Base-by-base conservation (phyloP, 2,113 vertebrate species). In the Mixornis gularis region DNA sequence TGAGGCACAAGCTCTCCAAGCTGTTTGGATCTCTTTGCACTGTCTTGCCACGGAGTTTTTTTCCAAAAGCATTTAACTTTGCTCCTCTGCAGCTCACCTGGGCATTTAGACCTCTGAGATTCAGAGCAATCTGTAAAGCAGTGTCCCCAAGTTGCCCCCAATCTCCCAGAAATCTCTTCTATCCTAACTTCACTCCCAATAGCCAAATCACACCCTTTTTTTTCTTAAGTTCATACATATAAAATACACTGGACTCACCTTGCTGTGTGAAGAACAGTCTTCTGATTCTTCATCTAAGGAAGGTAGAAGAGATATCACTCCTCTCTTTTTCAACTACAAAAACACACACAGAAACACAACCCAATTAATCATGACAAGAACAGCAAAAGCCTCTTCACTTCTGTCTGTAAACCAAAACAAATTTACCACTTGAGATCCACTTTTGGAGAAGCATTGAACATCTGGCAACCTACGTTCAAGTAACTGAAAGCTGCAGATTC, bases 201-300 rank as follows among this genome's bases (percentile, higher is more conserved):
- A 62, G 25, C 44, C 76, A 66, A 40, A 88, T 24, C 34, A 34
- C 9, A 20, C 1, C 10, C 1, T 58, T 44, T 70, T 52, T 56
- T 69, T 66, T 6, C 21, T 70, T 30, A 51, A 38, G 24, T 34
- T 79, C 17, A 30, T 25, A 46, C 21, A 1, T 12, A 36, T n/a
- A 3, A 8, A 74, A 6, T 11, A 63, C 15, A 26, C 19, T 78
- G 43, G 92, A 94, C 93, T 97, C 93, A 98, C 97, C 84, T 96
- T 96, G 64, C 95, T 96, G 48, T 94, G 93, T 32, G 85, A 71
- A 30, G 97, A 97, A 70, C 2, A 89, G 18, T 98, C 98, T 86
- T 98, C 98, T 9, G 53, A 92, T 79, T 98, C 98, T 83, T 98
- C 98, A 85, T 92, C 74, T 40, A 98, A 82, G 12, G 96, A 97